Base-by-base conservation (phyloP, 2,113 vertebrate genomes). In the Vidua macroura region DNA sequence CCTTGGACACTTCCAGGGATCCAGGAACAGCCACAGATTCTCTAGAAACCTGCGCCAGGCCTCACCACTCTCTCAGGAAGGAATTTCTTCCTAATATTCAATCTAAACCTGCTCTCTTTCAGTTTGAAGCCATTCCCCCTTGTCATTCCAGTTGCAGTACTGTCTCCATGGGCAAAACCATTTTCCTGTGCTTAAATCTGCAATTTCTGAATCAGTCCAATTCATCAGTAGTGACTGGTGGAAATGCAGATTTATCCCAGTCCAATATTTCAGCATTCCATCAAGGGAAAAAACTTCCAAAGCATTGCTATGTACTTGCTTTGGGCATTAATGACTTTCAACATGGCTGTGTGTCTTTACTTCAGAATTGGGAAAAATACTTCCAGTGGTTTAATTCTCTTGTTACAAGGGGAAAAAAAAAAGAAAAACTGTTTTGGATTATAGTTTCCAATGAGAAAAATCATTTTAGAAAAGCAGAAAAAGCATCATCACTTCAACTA, bases 51-150 rank as follows among this genome's bases (percentile, higher is more conserved):
- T 76, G 37, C 68, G 35, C 21, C 31, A 44, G 37, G 5, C 4
- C 24, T 49, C 13, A 0, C 3, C 30, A 30, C 20, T 10, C 22
- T 37, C 44, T 0, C 25, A 44, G 25, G 21, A 2, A 44, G 18
- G 1, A 15, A 37, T 33, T 59, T 23, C 6, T 52, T 52, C 44
- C 27, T 2, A 60, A 13, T 27, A 52, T 13, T 46, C 11, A 8
- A 22, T 10, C 22, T 37, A 22, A 77, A 4, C 22, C 55, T 51
- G 2, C 4, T 11, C 27, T 33, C 27, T 19, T 12, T 39, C 33
- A 28, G 15, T 37, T 8, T 19, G 46, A 44, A 60, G 22, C 22
- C 63, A 35, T 67, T 35, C 10, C 13, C 31, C 20, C 2, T 28
- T 30, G 23, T 17, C 53, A 12, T 2, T 52, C 55, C 33, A 44